Conservation (phyloP, 2,797 vertebrate species). For the Sebastolobus altivelis region DNA sequence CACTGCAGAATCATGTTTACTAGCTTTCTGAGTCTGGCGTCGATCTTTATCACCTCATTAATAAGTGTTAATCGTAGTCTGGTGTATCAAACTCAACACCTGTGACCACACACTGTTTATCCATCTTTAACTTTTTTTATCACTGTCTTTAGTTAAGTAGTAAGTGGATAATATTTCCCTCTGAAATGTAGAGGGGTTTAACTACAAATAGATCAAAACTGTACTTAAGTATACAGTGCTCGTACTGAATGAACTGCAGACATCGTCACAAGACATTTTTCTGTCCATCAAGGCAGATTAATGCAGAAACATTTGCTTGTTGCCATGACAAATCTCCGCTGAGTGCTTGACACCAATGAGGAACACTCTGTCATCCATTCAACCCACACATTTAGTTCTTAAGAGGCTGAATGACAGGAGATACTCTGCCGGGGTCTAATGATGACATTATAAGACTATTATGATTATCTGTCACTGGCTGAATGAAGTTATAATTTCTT, state of each 20-base stretch:
- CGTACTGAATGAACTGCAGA: not conserved
- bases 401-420: slow-evolving; percentile 44
- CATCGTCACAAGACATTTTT: slow-evolving; percentile 8
- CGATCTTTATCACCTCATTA: slow-evolving; percentile 2
- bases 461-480: slow-evolving; percentile 5
- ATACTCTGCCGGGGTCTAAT: slow-evolving; percentile 25
- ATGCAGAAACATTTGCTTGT: slow-evolving; percentile 44
- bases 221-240: not conserved
- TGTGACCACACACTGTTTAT: not conserved
- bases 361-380: slow-evolving; percentile 43
- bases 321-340: slow-evolving; percentile 65
- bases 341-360: slow-evolving; percentile 39
- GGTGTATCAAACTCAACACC: not conserved
- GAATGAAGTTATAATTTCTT: slow-evolving; percentile 32
- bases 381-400: slow-evolving; percentile 35
- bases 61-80: not conserved
- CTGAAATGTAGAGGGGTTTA: not conserved
- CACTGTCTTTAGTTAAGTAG: not conserved
- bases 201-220: not conserved
- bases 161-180: not conserved
- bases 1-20: not conserved
- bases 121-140: not conserved
- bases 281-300: slow-evolving; percentile 35
- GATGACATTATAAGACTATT: slow-evolving; percentile 37
- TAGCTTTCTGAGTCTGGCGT: slow-evolving; percentile 1